A percentile compares a stretch with the other conserved stretches of the same genome.
Evolutionary conservation across 1,140 invertebrate species (phyloP).

Genomic region (Drosophila pruinosa): DNA sequence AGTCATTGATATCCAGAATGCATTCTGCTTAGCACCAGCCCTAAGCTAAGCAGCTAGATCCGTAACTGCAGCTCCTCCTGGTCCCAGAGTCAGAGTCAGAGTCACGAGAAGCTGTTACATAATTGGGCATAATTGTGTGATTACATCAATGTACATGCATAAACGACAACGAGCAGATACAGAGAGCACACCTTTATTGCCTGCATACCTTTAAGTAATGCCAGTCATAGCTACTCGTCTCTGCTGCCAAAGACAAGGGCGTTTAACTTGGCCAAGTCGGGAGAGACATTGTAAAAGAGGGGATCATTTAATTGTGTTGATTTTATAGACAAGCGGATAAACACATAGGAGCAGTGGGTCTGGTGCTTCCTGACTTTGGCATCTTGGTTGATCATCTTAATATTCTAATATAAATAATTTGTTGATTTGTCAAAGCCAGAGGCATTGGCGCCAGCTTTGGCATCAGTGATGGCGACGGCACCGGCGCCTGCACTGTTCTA

Average conservation of each 20-base stretch:
- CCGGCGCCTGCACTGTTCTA: background rate
- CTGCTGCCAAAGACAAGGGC: constrained; percentile 1
- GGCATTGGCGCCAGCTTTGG: constrained; percentile 55
- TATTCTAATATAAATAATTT: constrained; percentile 75
- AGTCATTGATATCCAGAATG: constrained; percentile 69
- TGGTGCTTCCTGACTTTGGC: constrained; percentile 13
- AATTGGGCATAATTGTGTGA: constrained; percentile 77
- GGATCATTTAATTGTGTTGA: constrained; percentile 62
- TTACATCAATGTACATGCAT: constrained; percentile 59
- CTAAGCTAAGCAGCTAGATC: constrained; percentile 37
- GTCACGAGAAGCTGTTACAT: constrained; percentile 59
- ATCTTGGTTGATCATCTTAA: constrained; percentile 48
- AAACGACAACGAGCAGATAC: background rate
- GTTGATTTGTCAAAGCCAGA: constrained; percentile 73
- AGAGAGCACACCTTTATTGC: constrained; percentile 55
- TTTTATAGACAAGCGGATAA: constrained; percentile 54
- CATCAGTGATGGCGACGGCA: background rate
- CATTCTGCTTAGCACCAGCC: constrained; percentile 39
- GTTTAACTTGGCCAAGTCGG: constrained; percentile 16
- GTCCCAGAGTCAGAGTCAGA: constrained; percentile 1
- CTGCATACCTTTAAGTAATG: constrained; percentile 45
- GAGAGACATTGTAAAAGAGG: background rate
- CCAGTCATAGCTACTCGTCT: constrained; percentile 36
- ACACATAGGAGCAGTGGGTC: background rate
- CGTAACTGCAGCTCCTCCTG: constrained; percentile 7